These are phyloP conservation scores for Andrena praecox DNA, from an alignment of 2,888 invertebrate species.

Conservation along the genomic window DNA sequence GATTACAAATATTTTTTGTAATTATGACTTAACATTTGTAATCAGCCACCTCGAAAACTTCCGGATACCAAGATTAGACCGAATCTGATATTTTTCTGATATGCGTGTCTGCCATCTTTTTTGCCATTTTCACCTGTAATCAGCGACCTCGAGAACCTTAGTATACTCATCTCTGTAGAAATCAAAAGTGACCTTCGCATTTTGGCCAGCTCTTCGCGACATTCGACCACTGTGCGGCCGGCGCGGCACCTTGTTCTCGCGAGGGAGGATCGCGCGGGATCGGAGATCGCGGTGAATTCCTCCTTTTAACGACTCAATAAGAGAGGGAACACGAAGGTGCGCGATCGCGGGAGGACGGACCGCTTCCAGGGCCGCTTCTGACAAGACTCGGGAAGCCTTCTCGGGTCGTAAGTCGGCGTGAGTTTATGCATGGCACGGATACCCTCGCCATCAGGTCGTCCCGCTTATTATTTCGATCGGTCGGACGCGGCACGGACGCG, in stretches of 20 bases:
- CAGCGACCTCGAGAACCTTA: no score
- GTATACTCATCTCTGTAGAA: no score
- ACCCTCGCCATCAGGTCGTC: slow-evolving; percentile 19
- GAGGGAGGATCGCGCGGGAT: background rate
- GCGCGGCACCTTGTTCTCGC: background rate
- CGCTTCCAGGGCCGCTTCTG: slow-evolving; percentile 5
- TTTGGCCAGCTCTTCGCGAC: no score
- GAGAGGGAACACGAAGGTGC: background rate
- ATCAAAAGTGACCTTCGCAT: no score
- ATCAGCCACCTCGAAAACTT: no score
- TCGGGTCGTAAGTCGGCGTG: slow-evolving; percentile 69
- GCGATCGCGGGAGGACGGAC: slow-evolving; percentile 10
- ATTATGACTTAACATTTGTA: no score
- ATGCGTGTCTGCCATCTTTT: no score
- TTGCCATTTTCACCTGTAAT: no score
- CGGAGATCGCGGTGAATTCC: slow-evolving; percentile 40
- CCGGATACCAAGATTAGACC: no score
- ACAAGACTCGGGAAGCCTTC: slow-evolving; percentile 11
- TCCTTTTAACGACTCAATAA: slow-evolving; percentile 75
- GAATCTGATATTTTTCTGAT: no score
- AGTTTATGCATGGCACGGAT: slow-evolving; percentile 66
- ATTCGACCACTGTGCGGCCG: no score
- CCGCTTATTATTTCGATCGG: slow-evolving; percentile 72
- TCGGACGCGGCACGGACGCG: slow-evolving; percentile 4
- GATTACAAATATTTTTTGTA: no score